Conservation (phyloP, 2,113 vertebrate species). For the Indicator indicator region DNA sequence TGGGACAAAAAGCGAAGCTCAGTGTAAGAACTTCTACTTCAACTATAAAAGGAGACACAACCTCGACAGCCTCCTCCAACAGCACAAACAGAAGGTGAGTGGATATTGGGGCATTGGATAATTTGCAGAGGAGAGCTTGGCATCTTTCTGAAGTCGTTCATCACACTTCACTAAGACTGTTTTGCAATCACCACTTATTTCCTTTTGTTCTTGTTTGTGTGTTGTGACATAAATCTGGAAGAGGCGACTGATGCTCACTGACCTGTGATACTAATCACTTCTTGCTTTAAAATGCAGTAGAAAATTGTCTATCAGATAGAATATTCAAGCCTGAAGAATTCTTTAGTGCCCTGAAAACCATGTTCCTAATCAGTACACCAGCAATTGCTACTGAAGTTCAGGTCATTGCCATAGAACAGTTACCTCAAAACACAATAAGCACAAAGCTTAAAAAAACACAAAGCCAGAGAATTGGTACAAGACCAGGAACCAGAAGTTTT, state of each 20-base stretch:
- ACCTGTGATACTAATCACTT: neutral
- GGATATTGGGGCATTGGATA: neutral
- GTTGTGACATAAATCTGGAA: neutral
- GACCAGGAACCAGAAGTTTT: neutral
- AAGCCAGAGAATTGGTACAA: neutral
- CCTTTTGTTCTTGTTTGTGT: neutral
- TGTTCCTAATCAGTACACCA: neutral
- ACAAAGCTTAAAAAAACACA: neutral
- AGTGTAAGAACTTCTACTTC: slow-evolving; percentile 99
- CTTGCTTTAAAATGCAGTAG: neutral
- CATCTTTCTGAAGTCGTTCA: neutral
- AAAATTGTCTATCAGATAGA: neutral
- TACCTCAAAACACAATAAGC: neutral
- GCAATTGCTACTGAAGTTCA: neutral
- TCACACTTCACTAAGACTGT: neutral
- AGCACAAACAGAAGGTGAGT: slow-evolving; percentile 90
- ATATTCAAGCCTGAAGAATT: neutral
- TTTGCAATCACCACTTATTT: neutral
- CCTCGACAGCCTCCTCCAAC: slow-evolving; percentile 94
- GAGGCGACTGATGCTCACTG: neutral
- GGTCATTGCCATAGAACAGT: neutral
- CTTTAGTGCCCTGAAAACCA: neutral
- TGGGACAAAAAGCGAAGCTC: slow-evolving; percentile 96
- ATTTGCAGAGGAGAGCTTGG: neutral
- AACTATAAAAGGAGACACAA: slow-evolving; percentile 98